Conservation (phyloP, 2,113 vertebrate species). For the Gasterosteus aculeatus region DNA sequence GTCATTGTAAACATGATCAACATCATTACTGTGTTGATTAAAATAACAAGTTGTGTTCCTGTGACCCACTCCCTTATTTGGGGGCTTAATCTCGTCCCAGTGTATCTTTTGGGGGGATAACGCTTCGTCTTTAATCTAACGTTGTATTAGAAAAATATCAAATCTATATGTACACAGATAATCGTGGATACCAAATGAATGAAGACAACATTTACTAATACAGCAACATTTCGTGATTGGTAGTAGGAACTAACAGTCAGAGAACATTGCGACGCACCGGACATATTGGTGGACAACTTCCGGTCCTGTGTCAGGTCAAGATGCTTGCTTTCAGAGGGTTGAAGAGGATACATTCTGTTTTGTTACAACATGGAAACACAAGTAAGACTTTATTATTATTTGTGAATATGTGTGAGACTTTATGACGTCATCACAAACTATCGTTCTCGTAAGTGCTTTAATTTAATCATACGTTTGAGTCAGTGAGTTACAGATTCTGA, state of each 20-base stretch:
- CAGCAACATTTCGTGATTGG: no score
- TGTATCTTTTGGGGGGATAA: conserved; percentile 5
- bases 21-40: not conserved
- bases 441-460: not conserved
- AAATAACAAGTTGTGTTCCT: not conserved
- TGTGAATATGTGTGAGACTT: not conserved
- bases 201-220: not conserved
- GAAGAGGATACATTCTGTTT: conserved; percentile 15
- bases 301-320: conserved; percentile 37
- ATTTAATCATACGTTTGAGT: no score
- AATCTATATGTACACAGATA: not conserved
- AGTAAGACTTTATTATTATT: fast-evolving
- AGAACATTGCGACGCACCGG: not conserved
- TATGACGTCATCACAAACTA: fast-evolving
- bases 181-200: fast-evolving
- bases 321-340: conserved; percentile 60
- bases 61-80: no score
- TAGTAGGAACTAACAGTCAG: conserved; percentile 9
- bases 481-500: not conserved
- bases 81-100: not conserved
- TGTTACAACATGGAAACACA: conserved; percentile 10
- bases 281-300: conserved; percentile 14
- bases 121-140: fast-evolving
- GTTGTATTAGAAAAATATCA: not conserved
- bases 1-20: not conserved